These are phyloP conservation scores for Candidula unifasciata DNA, from an alignment of 2,888 invertebrate species.

Conservation along the genomic window DNA sequence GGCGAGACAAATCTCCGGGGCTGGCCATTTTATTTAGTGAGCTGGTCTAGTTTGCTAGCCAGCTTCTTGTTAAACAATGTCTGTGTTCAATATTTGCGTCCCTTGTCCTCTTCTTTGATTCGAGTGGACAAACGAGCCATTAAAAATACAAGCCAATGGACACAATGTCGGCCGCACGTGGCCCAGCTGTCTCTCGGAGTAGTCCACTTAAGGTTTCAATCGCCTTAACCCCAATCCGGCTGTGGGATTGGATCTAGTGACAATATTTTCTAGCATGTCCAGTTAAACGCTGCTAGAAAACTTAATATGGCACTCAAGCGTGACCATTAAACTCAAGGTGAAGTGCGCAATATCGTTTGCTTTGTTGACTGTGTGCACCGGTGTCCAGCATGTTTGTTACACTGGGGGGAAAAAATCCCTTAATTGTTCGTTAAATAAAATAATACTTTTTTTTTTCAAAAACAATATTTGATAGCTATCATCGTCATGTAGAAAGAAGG, in stretches of 20 bases:
- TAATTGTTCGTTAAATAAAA: too few relatives aligned
- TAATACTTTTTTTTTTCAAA: too few relatives aligned
- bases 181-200: conserved; percentile 28
- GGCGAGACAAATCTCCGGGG: too few relatives aligned
- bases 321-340: not conserved
- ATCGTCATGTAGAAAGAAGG: too few relatives aligned
- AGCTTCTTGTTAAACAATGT: not conserved
- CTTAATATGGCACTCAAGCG: conserved; percentile 2
- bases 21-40: not conserved
- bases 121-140: not conserved
- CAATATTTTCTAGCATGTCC: not conserved
- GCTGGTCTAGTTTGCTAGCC: not conserved
- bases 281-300: not conserved
- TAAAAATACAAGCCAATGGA: conserved; percentile 23
- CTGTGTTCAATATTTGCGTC: conserved; percentile 19
- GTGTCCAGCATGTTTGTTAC: too few relatives aligned
- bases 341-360: not conserved
- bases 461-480: too few relatives aligned
- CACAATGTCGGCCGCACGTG: conserved; percentile 27
- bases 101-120: not conserved
- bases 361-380: too few relatives aligned
- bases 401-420: too few relatives aligned
- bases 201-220: conserved; percentile 38
- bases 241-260: not conserved
- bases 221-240: conserved; percentile 1